Base-by-base conservation (phyloP, 2,888 invertebrate species). In the Polyploca ridens region DNA sequence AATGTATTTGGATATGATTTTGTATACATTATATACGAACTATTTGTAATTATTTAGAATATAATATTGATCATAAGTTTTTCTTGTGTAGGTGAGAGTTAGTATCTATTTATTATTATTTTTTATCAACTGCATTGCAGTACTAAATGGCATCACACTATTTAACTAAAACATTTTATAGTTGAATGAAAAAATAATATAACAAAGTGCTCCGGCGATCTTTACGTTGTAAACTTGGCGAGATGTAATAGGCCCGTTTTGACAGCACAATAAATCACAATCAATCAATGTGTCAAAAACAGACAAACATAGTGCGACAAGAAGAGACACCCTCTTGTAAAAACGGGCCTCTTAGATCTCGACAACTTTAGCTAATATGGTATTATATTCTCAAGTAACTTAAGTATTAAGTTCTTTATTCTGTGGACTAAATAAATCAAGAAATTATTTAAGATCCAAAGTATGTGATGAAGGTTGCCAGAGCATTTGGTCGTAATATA, bases 401-500 rank as follows among this genome's bases (percentile, higher is more conserved):
- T 27, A 27, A 27, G 27, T 27, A 27, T n/a, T n/a, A n/a, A n/a
- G n/a, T n/a, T n/a, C n/a, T n/a, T n/a, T n/a, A n/a, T 27, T 27
- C 27, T 27, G 27, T 10, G 8, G 11, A 38, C 8, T 38, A 13
- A 7, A 41, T 41, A 7, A 46, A 46, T n/a, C 46, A n/a, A n/a
- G 7, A 3, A 13, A 3, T 13, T n/a, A n/a, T n/a, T n/a, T n/a
- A n/a, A n/a, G n/a, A n/a, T n/a, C n/a, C n/a, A n/a, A 41, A 16
- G 16, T 16, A 46, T 46, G 4, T 7, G 49, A 16, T 2, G 3
- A 41, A 13, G 13, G 19, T 54, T 54, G 19, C 13, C 49, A 58
- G 63, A 72, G 33, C 16, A 16, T 66, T 69, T 71, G 64, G 65
- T 64, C 64, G 35, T 65, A 62, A n/a, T 27, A 59, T 58, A 67